Percentiles rank a stretch among this genome's conserved stretches.
Evolutionary conservation across 2,888 invertebrate species (phyloP).

Genomic region (Pediacus dermestoides): DNA sequence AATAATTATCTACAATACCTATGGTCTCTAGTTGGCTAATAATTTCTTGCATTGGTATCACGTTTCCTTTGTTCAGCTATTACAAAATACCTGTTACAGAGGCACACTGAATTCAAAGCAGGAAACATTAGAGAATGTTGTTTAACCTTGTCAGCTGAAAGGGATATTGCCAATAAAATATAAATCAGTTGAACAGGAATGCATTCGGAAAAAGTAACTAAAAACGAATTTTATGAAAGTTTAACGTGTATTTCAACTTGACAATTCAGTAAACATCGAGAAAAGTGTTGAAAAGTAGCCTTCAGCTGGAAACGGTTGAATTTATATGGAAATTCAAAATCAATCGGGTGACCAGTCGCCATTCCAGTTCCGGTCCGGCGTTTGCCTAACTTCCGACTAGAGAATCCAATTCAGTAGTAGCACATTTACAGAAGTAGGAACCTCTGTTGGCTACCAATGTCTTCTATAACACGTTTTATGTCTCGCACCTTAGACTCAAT

Average conservation of each 20-base stretch:
- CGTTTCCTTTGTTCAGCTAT: too few relatives aligned
- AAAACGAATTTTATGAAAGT: conserved; percentile 24
- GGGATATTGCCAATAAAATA: too few relatives aligned
- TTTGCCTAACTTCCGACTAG: conserved; percentile 32
- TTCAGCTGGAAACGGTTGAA: conserved; percentile 36
- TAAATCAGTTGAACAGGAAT: too few relatives aligned
- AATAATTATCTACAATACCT: too few relatives aligned
- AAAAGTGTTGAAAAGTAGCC: conserved; percentile 38
- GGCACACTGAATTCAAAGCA: conserved; percentile 4
- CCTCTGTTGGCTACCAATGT: too few relatives aligned
- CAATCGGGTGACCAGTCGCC: conserved; percentile 43
- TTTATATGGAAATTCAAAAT: conserved; percentile 48
- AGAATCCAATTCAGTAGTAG: conserved; percentile 34
- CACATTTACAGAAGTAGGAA: conserved; percentile 25
- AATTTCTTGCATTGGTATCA: too few relatives aligned
- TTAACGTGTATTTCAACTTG: conserved; percentile 29
- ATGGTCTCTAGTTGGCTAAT: too few relatives aligned
- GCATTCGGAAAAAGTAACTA: conserved; percentile 16
- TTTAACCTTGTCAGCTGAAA: too few relatives aligned
- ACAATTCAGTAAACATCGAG: conserved; percentile 34
- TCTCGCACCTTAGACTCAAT: too few relatives aligned
- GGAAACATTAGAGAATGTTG: not conserved
- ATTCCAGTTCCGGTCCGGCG: conserved; percentile 36
- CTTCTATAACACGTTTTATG: too few relatives aligned
- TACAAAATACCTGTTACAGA: too few relatives aligned